Evolutionary conservation across 1,140 invertebrate species (phyloP), one percentile per base, ranked within the genome.

Genomic region (Pachyrhynchus sulphureomaculatus): DNA sequence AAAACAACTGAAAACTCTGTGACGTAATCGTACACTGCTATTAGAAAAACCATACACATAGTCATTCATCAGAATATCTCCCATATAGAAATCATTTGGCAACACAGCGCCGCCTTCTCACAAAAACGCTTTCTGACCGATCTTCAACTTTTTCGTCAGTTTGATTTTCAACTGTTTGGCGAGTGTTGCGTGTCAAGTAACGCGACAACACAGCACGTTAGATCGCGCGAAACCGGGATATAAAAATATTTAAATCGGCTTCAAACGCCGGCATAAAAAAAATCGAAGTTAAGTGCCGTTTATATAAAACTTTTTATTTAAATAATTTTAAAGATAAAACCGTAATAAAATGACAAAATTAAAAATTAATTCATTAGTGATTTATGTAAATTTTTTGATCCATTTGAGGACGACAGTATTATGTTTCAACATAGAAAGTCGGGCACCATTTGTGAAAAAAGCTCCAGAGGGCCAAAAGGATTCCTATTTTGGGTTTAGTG

Each of bases 401-500:
- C 13, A 20, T 5, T 1, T 41, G 17, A 59, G 62, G 47, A 65
- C 39, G 13, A 54, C 20, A 56, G 60, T 66, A 33, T 60, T 33
- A 15, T 34, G 62, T 62, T 69, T 69, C 29, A 69, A 69, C 57
- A 66, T 68, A 42, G 68, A 69, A 56, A 12, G 57, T 21, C 51
- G 68, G 15, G 61, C 63, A 52, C 68, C 68, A 15, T 60, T 63
- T 29, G 68, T 69, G 24, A 69, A 69, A 53, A 68, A 53, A 24
- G 52, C 56, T n/a, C 58, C 59, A 4, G 15, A 45, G 8, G 29
- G 36, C 6, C 45, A 62, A 45, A 52, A 47, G 17, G 39, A 57
- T 44, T 59, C 63, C 1, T 69, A 69, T 62, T 69, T 69, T 64
- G 68, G 66, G 42, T 69, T 64, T 49, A 69, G 66, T 59, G 66